Percentiles rank a stretch among this genome's conserved stretches.
Conservation (phyloP, 2,113 vertebrate species). For the Sarotherodon lohbergeri region DNA sequence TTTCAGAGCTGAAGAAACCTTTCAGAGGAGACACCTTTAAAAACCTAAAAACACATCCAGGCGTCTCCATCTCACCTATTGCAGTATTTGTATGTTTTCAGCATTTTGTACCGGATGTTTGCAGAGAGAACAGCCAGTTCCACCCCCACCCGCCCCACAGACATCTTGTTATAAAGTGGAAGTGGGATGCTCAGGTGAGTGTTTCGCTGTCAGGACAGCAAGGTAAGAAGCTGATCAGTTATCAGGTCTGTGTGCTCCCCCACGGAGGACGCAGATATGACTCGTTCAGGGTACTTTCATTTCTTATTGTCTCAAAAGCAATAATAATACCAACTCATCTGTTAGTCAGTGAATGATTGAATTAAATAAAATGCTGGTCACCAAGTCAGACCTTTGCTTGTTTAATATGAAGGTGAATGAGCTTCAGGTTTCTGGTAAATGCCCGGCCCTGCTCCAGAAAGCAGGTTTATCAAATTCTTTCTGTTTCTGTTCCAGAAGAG, state of each 20-base stretch:
- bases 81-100: too few relatives aligned
- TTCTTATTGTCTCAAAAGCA: fast-evolving
- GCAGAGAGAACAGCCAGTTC: not conserved
- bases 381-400: not conserved
- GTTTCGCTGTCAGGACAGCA: not conserved
- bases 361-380: not conserved
- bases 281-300: not conserved
- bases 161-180: not conserved
- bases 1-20: too few relatives aligned
- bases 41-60: too few relatives aligned
- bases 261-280: not conserved
- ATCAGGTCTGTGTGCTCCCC: too few relatives aligned
- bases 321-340: not conserved
- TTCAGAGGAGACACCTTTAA: too few relatives aligned
- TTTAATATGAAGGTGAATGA: not conserved
- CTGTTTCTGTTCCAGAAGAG: not conserved
- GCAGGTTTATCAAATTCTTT: not conserved
- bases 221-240: not conserved
- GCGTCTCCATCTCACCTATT: too few relatives aligned
- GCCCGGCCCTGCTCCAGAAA: not conserved
- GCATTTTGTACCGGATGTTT: too few relatives aligned
- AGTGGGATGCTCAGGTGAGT: not conserved
- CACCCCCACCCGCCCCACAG: not conserved
- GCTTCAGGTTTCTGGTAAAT: not conserved
- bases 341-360: not conserved